Percentiles rank a stretch among this genome's conserved stretches.
These are phyloP conservation scores for Ellobius talpinus DNA, from an alignment of 2,113 vertebrate genomes.

Conservation along the genomic window DNA sequence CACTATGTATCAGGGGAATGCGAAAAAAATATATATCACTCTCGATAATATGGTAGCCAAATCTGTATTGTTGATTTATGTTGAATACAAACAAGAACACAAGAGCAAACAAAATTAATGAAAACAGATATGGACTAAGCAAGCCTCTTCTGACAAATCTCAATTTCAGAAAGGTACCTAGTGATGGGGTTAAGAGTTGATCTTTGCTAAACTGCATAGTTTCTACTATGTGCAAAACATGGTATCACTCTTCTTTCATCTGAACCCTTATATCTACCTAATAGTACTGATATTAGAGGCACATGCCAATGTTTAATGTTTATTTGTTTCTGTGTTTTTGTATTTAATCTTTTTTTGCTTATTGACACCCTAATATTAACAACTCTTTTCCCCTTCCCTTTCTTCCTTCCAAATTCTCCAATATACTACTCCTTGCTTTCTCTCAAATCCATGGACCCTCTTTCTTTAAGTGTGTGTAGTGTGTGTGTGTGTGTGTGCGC, in stretches of 20 bases:
- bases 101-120: conserved; percentile 9
- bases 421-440: neutral
- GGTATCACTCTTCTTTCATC: neutral
- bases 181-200: neutral
- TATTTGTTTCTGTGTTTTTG: neutral
- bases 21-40: neutral
- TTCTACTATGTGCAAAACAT: neutral
- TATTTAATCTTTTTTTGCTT: neutral
- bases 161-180: neutral
- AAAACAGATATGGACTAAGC: neutral
- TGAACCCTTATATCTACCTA: neutral
- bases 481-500: neutral
- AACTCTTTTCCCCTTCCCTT: neutral
- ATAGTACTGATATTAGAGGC: too few relatives aligned
- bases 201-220: neutral
- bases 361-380: neutral
- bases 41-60: neutral
- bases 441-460: neutral
- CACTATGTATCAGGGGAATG: neutral
- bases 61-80: neutral
- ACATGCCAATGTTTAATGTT: too few relatives aligned
- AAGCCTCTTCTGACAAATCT: neutral
- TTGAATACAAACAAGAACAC: neutral
- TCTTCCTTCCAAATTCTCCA: neutral
- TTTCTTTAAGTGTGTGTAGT: neutral